phyloP scores from a whole-genome alignment of 2,113 vertebrate species.

The Tympanuchus pallidicinctus region DNA sequence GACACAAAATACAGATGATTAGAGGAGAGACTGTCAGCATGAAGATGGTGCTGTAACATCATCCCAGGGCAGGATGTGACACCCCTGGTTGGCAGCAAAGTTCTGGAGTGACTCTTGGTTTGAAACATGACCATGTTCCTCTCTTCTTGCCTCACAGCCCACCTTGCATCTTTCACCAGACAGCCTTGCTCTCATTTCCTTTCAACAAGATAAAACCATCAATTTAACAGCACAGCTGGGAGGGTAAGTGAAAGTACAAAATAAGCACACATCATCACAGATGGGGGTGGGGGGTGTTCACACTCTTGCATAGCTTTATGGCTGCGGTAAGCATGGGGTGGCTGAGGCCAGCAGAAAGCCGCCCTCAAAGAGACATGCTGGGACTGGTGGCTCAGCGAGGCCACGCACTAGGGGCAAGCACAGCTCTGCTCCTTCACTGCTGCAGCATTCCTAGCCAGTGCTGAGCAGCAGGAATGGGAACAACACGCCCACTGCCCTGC shows the following conservation, averaged over 20 bases:
- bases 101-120: not conserved
- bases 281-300: fast-evolving
- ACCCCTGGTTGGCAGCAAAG: not conserved
- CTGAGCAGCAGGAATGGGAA: not conserved
- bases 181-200: not conserved
- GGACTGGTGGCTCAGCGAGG: fast-evolving
- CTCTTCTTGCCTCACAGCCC: not conserved
- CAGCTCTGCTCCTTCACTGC: not conserved
- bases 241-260: not conserved
- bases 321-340: fast-evolving
- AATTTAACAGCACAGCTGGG: not conserved
- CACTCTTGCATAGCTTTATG: not conserved
- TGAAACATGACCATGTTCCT: fast-evolving
- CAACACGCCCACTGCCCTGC: not conserved
- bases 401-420: not conserved
- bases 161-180: not conserved
- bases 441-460: not conserved
- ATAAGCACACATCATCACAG: not conserved
- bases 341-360: not conserved
- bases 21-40: not conserved
- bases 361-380: fast-evolving
- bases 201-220: not conserved
- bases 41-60: not conserved
- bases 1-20: not conserved
- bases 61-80: not conserved